Percentiles rank a stretch among this genome's conserved stretches.
These are phyloP conservation scores for Sebastes minor DNA, from an alignment of 2,797 vertebrate genomes.

Conservation along the genomic window DNA sequence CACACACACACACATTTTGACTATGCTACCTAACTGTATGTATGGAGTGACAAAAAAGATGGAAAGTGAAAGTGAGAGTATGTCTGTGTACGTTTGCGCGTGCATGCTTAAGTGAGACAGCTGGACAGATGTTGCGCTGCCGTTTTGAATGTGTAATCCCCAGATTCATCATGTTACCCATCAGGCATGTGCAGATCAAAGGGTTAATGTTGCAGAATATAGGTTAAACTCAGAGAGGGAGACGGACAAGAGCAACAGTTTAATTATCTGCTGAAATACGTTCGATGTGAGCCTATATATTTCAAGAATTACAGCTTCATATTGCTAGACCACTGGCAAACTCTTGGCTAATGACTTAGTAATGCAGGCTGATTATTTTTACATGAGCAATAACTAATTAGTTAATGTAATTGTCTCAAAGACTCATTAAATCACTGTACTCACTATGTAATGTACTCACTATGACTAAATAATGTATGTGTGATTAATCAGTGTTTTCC, in stretches of 20 bases:
- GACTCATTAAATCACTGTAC: constrained; percentile 27
- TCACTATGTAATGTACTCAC: constrained; percentile 8
- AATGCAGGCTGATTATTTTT: constrained; percentile 39
- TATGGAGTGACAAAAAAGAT: background rate
- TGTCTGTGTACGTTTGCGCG: background rate
- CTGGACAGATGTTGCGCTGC: constrained; percentile 59
- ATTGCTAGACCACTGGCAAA: background rate
- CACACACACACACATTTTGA: background rate
- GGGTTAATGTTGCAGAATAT: constrained; percentile 63
- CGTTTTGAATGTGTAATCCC: constrained; percentile 61
- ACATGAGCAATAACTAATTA: constrained; percentile 50
- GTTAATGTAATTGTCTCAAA: constrained; percentile 26
- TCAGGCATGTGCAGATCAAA: constrained; percentile 34
- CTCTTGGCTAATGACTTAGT: constrained; percentile 8
- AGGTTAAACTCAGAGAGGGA: constrained; percentile 52
- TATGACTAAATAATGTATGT: constrained; percentile 42
- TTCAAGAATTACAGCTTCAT: background rate
- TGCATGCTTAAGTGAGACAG: background rate
- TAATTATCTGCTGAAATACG: background rate
- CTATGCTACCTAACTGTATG: background rate
- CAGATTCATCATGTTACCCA: constrained; percentile 45
- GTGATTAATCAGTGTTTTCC: constrained; percentile 22
- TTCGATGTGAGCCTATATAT: background rate
- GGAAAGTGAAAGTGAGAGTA: background rate
- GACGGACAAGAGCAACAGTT: constrained; percentile 4